A percentile compares a stretch with the other conserved stretches of the same genome.
These are phyloP conservation scores for Anagyrus pseudococci DNA, from an alignment of 2,888 invertebrate genomes.

Conservation along the genomic window DNA sequence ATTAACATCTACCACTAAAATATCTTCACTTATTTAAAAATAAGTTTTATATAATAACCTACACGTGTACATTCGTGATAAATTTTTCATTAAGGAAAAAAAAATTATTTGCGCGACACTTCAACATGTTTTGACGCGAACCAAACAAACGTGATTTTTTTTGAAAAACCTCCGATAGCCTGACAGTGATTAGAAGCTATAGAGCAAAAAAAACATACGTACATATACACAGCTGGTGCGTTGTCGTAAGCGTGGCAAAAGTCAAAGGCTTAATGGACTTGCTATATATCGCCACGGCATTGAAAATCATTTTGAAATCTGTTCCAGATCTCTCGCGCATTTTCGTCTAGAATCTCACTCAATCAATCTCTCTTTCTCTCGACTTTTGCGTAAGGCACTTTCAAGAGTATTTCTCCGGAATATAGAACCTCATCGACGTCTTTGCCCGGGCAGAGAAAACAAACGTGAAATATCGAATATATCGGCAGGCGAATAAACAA, in stretches of 20 bases:
- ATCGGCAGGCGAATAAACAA: background rate
- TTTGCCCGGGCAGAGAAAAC: too few relatives aligned
- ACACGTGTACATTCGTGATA: too few relatives aligned
- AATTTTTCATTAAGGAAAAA: too few relatives aligned
- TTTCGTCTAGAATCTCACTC: slow-evolving; percentile 19
- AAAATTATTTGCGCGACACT: too few relatives aligned
- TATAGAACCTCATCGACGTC: too few relatives aligned
- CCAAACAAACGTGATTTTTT: background rate
- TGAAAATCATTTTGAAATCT: slow-evolving; percentile 36
- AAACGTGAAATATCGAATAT: background rate
- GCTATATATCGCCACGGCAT: slow-evolving; percentile 24
- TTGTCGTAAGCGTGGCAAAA: background rate
- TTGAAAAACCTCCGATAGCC: background rate
- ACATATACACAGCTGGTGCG: background rate
- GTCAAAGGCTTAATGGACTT: slow-evolving; percentile 28
- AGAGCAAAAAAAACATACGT: background rate
- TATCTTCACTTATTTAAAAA: too few relatives aligned
- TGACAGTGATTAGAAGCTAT: background rate
- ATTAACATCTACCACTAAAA: too few relatives aligned
- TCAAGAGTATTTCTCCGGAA: too few relatives aligned
- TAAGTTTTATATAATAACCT: too few relatives aligned
- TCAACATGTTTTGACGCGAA: too few relatives aligned
- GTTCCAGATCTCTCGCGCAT: slow-evolving; percentile 26
- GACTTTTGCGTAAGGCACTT: slow-evolving; percentile 8
- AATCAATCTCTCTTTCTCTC: slow-evolving; percentile 16